Conservation (phyloP, 1,140 invertebrate species). For the Hesperophylax magnus region DNA sequence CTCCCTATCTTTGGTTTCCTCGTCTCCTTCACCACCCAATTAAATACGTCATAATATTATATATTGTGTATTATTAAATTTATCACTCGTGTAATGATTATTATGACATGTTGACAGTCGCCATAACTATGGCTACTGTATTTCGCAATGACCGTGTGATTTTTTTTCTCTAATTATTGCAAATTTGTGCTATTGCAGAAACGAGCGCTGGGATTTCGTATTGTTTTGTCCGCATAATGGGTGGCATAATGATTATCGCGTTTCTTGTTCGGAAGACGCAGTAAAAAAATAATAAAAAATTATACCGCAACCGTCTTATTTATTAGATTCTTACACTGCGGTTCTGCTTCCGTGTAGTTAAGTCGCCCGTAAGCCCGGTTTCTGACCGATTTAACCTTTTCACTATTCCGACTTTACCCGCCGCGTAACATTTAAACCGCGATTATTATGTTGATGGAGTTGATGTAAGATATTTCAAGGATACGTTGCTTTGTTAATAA, state of each 20-base stretch:
- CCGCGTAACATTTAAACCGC: too few relatives aligned
- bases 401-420: too few relatives aligned
- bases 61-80: too few relatives aligned
- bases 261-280: neutral
- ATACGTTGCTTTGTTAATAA: too few relatives aligned
- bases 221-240: slow-evolving; percentile 1
- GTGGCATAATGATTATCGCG: neutral
- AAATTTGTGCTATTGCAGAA: slow-evolving; percentile 6
- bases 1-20: too few relatives aligned
- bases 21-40: too few relatives aligned
- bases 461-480: too few relatives aligned
- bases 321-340: neutral
- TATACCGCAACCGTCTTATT: neutral
- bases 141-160: slow-evolving; percentile 14
- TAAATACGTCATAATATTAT: neutral
- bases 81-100: neutral
- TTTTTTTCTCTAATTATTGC: slow-evolving; percentile 3
- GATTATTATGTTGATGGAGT: too few relatives aligned
- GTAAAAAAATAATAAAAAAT: neutral
- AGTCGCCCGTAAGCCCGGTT: too few relatives aligned
- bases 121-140: neutral
- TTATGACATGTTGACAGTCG: neutral
- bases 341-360: neutral
- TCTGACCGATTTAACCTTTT: too few relatives aligned
- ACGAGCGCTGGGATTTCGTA: slow-evolving; percentile 9